Conservation (phyloP, 2,113 vertebrate genomes). For the Antechinus stuartii region DNA sequence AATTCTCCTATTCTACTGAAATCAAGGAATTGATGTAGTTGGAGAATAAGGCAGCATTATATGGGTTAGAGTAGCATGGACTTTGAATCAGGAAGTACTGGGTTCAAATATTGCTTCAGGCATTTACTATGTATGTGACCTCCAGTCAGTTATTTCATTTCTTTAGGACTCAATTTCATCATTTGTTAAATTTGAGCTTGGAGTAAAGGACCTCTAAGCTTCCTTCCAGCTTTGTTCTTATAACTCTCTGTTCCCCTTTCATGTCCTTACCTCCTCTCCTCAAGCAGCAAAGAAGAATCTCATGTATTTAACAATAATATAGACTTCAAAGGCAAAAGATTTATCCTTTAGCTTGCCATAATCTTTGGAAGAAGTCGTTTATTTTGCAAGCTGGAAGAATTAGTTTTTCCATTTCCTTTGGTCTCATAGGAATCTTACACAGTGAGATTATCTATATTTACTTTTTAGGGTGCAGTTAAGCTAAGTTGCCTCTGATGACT, state of each 20-base stretch:
- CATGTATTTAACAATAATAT: constrained; percentile 4
- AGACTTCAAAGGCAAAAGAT: constrained; percentile 26
- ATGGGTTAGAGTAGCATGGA: background rate
- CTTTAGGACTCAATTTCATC: background rate
- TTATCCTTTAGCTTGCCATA: background rate
- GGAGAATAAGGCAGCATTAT: background rate
- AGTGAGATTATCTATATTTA: background rate
- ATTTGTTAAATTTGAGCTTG: background rate
- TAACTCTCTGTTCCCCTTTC: background rate
- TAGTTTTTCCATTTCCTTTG: background rate
- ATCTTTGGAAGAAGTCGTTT: constrained; percentile 35
- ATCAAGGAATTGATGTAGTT: background rate
- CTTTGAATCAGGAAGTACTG: background rate
- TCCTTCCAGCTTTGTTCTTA: background rate
- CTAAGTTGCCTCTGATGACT: constrained; percentile 11
- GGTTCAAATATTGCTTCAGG: background rate
- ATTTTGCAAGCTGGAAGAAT: constrained; percentile 20
- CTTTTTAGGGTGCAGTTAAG: background rate
- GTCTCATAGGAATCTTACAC: constrained; percentile 1
- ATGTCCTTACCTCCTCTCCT: background rate
- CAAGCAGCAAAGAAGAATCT: background rate
- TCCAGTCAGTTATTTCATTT: background rate
- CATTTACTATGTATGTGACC: background rate
- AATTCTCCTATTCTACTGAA: background rate
- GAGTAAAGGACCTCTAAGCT: background rate